Percentiles rank a stretch among this genome's conserved stretches.
These are phyloP conservation scores for Hippocampus kuda DNA, from an alignment of 2,797 vertebrate species.

Conservation along the genomic window DNA sequence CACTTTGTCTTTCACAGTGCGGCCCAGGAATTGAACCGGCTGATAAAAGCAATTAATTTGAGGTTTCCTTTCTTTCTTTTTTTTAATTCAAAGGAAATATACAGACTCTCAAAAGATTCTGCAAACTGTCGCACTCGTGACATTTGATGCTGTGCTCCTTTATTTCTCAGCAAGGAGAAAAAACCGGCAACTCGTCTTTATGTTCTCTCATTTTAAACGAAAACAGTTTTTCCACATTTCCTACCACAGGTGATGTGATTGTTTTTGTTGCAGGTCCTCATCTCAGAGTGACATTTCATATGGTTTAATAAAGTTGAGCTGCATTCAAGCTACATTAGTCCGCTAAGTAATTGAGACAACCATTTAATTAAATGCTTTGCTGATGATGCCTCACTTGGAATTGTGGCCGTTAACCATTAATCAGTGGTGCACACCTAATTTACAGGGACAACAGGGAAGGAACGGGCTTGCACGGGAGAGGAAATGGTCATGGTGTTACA, in stretches of 20 bases:
- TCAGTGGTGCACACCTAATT: conserved; percentile 64
- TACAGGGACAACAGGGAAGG: conserved; percentile 64
- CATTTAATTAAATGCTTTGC: conserved; percentile 64
- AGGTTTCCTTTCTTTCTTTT: conserved; percentile 28
- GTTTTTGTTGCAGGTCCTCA: conserved; percentile 15
- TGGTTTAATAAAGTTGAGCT: conserved; percentile 55
- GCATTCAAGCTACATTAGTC: conserved; percentile 58
- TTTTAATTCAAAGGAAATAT: conserved; percentile 38
- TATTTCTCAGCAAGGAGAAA: not conserved
- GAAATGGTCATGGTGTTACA: conserved; percentile 50
- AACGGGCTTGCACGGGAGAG: conserved; percentile 40
- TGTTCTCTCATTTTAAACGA: not conserved
- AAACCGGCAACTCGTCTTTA: not conserved
- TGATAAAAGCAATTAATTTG: conserved; percentile 72
- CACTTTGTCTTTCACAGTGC: conserved; percentile 69
- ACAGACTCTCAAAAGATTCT: conserved; percentile 35
- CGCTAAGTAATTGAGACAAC: conserved; percentile 63
- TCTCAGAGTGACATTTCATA: conserved; percentile 31
- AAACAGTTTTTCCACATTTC: conserved; percentile 2
- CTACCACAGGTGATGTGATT: conserved; percentile 2
- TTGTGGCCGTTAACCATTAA: conserved; percentile 65
- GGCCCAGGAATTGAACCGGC: conserved; percentile 61
- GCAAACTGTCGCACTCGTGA: conserved; percentile 16
- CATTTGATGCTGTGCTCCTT: not conserved
- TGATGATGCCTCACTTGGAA: conserved; percentile 59